Conservation (phyloP, 2,888 invertebrate genomes). For the Heliconius cydno region DNA sequence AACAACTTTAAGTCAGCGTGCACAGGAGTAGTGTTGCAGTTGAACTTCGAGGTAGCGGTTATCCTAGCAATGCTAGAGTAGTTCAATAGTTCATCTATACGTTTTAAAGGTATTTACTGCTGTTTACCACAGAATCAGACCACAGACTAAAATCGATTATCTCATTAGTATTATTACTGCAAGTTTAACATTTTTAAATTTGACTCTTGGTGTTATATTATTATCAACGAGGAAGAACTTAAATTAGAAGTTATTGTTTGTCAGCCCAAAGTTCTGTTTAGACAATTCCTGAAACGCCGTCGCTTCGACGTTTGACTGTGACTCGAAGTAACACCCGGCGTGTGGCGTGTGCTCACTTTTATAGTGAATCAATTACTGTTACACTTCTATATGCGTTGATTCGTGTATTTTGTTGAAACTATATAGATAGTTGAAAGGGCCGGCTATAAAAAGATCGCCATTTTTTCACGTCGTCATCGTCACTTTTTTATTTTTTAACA, state of each 20-base stretch:
- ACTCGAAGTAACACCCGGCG: neutral
- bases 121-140: too few relatives aligned
- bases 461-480: neutral
- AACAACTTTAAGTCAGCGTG: neutral
- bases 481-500: neutral
- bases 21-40: neutral
- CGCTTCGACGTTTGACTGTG: neutral
- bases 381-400: neutral
- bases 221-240: too few relatives aligned
- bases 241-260: neutral
- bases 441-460: neutral
- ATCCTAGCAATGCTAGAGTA: neutral
- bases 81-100: too few relatives aligned
- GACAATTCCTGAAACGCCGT: neutral
- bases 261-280: neutral
- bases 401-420: neutral
- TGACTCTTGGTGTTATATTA: too few relatives aligned
- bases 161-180: too few relatives aligned
- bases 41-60: neutral
- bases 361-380: constrained; percentile 3
- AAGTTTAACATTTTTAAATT: too few relatives aligned
- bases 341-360: constrained; percentile 17
- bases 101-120: too few relatives aligned
- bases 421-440: neutral
- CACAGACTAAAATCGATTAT: too few relatives aligned